Conservation (phyloP, 2,888 invertebrate genomes). For the Lasius platythorax region DNA sequence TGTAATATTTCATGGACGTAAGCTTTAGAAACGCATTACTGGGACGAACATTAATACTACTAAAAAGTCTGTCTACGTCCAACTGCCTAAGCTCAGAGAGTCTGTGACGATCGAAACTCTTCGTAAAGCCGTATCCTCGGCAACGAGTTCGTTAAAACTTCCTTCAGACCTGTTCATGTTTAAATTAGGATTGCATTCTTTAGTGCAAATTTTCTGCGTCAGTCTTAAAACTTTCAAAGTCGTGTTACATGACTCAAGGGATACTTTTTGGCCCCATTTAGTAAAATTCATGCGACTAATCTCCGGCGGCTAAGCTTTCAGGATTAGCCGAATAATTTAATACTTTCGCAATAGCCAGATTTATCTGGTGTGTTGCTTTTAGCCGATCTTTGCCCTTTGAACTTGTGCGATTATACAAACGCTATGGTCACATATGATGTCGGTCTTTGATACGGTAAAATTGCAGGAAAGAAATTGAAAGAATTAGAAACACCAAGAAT, state of each 20-base stretch:
- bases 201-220: constrained; percentile 66
- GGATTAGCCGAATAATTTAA: constrained; percentile 52
- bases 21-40: constrained; percentile 46
- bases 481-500: neutral
- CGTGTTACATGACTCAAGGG: constrained; percentile 55
- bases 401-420: constrained; percentile 36
- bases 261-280: constrained; percentile 52
- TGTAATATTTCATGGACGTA: constrained; percentile 45
- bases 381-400: constrained; percentile 18
- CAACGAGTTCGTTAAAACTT: constrained; percentile 72
- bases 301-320: constrained; percentile 43
- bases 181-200: constrained; percentile 73
- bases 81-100: constrained; percentile 57
- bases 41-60: constrained; percentile 42
- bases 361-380: constrained; percentile 26
- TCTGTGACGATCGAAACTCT: constrained; percentile 68
- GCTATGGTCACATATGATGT: neutral
- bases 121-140: constrained; percentile 54
- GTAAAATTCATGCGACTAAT: constrained; percentile 53
- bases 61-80: constrained; percentile 62
- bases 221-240: constrained; percentile 63
- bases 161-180: constrained; percentile 67
- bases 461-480: neutral
- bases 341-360: constrained; percentile 31
- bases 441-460: constrained; percentile 20